Percentiles rank a stretch among this genome's conserved stretches.
These are phyloP conservation scores for Myioborus melanocephalus DNA, from an alignment of 2,797 vertebrate genomes.

Conservation along the genomic window DNA sequence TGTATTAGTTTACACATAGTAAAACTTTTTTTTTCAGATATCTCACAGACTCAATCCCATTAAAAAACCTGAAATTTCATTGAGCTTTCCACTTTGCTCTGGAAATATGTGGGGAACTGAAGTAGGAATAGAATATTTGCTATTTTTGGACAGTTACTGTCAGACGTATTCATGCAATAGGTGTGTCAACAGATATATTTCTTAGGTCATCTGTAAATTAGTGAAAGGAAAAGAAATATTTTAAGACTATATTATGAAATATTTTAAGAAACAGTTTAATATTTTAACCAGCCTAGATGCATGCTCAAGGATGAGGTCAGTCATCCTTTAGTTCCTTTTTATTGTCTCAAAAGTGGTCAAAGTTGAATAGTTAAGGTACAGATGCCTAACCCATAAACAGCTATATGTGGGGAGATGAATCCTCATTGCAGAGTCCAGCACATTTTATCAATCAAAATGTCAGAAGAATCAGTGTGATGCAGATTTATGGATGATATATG, in stretches of 20 bases:
- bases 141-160: not conserved
- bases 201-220: not conserved
- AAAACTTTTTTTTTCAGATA: not conserved
- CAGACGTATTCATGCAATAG: not conserved
- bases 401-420: not conserved
- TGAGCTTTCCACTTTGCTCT: not conserved
- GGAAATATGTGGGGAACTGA: not conserved
- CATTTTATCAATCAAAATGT: not conserved
- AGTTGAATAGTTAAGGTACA: not conserved
- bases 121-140: not conserved
- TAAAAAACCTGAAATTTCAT: not conserved
- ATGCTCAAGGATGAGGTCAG: not conserved
- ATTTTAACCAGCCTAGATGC: not conserved
- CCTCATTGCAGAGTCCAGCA: not conserved
- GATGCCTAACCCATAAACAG: not conserved
- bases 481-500: not conserved
- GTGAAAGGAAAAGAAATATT: not conserved
- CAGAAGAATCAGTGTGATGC: not conserved
- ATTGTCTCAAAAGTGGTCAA: not conserved
- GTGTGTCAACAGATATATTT: not conserved
- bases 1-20: not conserved
- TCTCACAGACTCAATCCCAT: fast-evolving
- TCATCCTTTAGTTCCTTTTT: not conserved
- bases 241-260: not conserved
- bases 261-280: not conserved